Conservation (phyloP, 2,888 invertebrate genomes). For the Diogma glabrata region DNA sequence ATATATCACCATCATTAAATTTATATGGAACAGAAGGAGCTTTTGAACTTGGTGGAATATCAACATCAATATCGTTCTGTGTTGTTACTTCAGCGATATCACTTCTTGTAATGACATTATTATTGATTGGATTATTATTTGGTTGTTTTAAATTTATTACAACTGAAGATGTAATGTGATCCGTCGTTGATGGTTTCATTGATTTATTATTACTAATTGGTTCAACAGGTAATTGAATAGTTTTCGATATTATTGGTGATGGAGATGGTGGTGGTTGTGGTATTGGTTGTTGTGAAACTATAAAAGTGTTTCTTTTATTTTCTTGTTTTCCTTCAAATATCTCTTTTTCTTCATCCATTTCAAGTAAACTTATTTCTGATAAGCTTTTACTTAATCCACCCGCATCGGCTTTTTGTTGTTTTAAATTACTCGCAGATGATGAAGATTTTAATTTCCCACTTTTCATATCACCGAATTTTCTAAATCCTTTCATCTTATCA, state of each 20-base stretch:
- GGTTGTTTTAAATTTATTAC: no score
- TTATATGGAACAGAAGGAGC: neutral
- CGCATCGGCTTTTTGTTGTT: neutral
- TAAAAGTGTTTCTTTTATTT: constrained; percentile 3
- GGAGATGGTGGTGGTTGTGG: constrained; percentile 6
- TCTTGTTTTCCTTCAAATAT: no score
- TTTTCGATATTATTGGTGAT: no score
- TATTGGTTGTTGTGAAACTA: neutral
- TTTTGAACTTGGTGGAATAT: neutral
- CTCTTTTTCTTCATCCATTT: neutral
- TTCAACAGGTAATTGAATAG: constrained; percentile 11
- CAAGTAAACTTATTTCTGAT: constrained; percentile 15
- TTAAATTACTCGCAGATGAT: neutral
- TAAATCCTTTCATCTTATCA: no score
- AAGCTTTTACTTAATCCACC: constrained; percentile 12
- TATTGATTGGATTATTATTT: neutral
- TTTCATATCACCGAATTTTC: no score
- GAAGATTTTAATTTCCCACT: neutral
- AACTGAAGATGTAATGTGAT: constrained; percentile 1
- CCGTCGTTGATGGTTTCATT: constrained; percentile 3
- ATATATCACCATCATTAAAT: no score
- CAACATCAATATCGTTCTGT: neutral
- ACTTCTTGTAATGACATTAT: neutral
- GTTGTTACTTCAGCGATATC: neutral
- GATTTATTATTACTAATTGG: constrained; percentile 1